These are phyloP conservation scores for Drosophila incognita DNA, from an alignment of 2,888 invertebrate species.

Conservation along the genomic window DNA sequence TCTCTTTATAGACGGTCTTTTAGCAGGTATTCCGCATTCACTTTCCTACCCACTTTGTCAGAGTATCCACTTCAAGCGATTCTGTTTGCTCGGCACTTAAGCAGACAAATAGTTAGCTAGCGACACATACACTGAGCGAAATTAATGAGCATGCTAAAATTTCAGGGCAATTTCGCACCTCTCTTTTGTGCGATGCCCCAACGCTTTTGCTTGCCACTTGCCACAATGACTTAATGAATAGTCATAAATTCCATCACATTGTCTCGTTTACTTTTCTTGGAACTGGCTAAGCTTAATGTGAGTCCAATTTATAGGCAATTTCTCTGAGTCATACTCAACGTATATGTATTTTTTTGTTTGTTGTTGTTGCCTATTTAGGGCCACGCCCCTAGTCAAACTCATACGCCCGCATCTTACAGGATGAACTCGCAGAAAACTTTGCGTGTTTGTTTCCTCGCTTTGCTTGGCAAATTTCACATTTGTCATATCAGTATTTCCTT, in stretches of 20 bases:
- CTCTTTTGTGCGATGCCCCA: not conserved
- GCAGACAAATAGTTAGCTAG: conserved; percentile 1
- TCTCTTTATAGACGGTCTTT: not conserved
- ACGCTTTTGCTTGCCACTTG: not conserved
- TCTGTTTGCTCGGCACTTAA: conserved; percentile 7
- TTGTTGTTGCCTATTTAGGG: conserved; percentile 1
- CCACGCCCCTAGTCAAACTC: conserved; percentile 30
- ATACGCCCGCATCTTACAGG: conserved; percentile 27
- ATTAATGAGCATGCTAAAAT: not conserved
- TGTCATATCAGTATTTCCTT: conserved; percentile 52
- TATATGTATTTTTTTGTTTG: conserved; percentile 12
- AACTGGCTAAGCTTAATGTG: conserved; percentile 44
- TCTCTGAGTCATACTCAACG: conserved; percentile 35
- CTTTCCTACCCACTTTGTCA: not conserved
- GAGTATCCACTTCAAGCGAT: not conserved
- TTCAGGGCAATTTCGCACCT: not conserved
- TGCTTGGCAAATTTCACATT: conserved; percentile 36
- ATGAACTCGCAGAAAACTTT: conserved; percentile 53
- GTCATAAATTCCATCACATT: conserved; percentile 65
- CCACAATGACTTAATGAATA: conserved; percentile 58
- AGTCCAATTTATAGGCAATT: conserved; percentile 75
- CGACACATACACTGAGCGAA: conserved; percentile 4
- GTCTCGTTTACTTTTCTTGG: conserved; percentile 17
- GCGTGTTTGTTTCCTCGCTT: conserved; percentile 10
- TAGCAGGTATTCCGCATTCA: not conserved